phyloP scores from a whole-genome alignment of 2,797 vertebrate genomes.

The Acanthurus leucopareius region DNA sequence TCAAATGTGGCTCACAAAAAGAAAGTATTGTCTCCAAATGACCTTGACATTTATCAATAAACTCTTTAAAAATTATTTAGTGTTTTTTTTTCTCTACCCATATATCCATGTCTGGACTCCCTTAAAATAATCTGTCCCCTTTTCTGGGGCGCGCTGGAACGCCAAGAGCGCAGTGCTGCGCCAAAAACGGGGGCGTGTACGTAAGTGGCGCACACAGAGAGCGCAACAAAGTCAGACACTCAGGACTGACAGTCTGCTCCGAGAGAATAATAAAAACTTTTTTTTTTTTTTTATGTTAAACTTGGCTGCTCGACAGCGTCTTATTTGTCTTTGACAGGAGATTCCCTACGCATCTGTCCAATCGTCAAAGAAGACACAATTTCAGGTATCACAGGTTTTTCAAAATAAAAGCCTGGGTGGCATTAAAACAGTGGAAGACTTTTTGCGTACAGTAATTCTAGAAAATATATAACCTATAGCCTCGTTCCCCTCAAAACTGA shows the following conservation, averaged over 20 bases:
- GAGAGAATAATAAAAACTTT: neutral
- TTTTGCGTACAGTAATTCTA: neutral
- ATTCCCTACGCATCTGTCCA: constrained; percentile 67
- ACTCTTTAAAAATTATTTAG: too few relatives aligned
- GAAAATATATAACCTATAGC: neutral
- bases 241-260: neutral
- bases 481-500: neutral
- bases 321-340: constrained; percentile 72
- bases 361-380: constrained; percentile 16
- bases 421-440: neutral
- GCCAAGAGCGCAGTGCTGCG: constrained; percentile 57
- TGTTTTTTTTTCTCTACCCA: too few relatives aligned
- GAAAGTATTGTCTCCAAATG: too few relatives aligned
- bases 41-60: too few relatives aligned
- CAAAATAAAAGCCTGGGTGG: constrained; percentile 49
- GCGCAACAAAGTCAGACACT: constrained; percentile 6
- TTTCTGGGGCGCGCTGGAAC: constrained; percentile 37
- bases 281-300: constrained; percentile 49
- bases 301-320: constrained; percentile 64
- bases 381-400: neutral
- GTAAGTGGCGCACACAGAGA: constrained; percentile 42
- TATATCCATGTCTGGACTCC: neutral
- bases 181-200: constrained; percentile 61
- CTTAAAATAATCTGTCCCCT: constrained; percentile 25
- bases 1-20: too few relatives aligned